A percentile compares a stretch with the other conserved stretches of the same genome.
Evolutionary conservation across 2,113 vertebrate genomes (phyloP).

Genomic region (Lepidothrix coronata): DNA sequence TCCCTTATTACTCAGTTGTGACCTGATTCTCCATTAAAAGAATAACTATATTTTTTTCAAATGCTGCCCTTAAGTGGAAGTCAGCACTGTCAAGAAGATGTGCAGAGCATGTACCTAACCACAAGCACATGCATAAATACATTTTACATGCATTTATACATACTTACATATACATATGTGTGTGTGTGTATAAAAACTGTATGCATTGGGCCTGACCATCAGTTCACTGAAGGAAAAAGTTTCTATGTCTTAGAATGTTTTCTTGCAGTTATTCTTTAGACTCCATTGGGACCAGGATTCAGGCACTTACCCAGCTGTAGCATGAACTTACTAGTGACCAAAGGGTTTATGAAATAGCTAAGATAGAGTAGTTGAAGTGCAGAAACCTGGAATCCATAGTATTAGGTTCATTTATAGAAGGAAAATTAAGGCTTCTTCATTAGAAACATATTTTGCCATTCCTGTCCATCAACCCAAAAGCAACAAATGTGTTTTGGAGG

Average conservation of each 20-base stretch:
- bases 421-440: not conserved
- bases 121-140: not conserved
- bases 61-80: not conserved
- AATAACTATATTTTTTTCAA: not conserved
- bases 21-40: not conserved
- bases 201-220: not conserved
- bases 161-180: fast-evolving
- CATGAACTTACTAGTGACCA: not conserved
- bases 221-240: not conserved
- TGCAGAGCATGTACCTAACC: not conserved
- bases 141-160: not conserved
- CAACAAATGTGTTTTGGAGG: not conserved
- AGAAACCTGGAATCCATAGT: not conserved
- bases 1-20: not conserved
- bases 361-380: not conserved
- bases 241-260: not conserved
- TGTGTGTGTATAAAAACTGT: not conserved
- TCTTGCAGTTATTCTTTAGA: not conserved
- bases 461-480: not conserved
- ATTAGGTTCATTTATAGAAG: not conserved
- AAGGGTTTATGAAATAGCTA: not conserved
- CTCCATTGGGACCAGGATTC: not conserved
- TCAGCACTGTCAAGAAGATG: not conserved
- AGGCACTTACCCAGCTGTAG: not conserved
- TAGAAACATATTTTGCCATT: not conserved